Conservation (phyloP, 2,888 invertebrate genomes). For the Nasonovia ribisnigri region DNA sequence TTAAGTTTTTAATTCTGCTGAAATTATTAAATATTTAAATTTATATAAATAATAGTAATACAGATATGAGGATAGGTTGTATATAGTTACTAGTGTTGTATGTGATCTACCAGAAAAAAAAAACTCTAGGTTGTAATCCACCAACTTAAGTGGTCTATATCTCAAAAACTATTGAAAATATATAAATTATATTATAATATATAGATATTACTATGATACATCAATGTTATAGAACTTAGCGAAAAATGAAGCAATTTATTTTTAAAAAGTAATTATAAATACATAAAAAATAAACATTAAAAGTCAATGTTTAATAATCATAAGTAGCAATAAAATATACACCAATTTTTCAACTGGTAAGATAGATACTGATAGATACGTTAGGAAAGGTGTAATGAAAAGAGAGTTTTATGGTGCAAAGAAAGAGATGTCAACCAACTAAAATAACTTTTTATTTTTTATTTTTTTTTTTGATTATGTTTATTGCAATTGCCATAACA, state of each 20-base stretch:
- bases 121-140: neutral
- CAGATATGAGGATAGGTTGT: too few species aligned
- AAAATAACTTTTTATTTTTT: too few species aligned
- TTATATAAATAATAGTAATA: neutral
- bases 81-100: neutral
- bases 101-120: neutral
- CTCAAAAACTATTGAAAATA: too few species aligned
- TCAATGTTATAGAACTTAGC: too few species aligned
- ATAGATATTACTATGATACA: too few species aligned
- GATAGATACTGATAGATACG: too few species aligned
- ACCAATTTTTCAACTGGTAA: too few species aligned
- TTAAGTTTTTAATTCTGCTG: neutral
- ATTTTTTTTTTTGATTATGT: neutral
- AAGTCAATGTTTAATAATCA: neutral
- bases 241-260: neutral
- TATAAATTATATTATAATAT: too few species aligned
- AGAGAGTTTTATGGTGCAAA: too few species aligned
- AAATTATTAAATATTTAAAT: neutral
- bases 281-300: neutral
- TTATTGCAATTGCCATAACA: neutral
- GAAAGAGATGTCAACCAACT: too few species aligned
- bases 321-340: too few species aligned
- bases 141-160: neutral
- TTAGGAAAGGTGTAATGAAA: too few species aligned
- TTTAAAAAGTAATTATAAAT: neutral